phyloP scores from a whole-genome alignment of 1,140 invertebrate genomes.

The Micrasema longulum region DNA sequence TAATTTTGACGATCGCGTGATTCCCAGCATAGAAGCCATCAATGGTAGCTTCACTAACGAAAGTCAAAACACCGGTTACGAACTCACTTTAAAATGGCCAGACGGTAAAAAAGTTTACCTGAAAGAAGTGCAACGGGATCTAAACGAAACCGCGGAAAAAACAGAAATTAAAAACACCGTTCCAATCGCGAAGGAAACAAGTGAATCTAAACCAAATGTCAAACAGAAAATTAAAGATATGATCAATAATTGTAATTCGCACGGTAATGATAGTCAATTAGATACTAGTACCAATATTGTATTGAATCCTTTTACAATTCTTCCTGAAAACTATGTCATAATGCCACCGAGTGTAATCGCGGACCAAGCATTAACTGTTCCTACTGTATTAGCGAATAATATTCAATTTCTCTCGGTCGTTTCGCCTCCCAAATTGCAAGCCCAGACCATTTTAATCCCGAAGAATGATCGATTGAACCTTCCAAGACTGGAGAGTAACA shows the following conservation, averaged over 20 bases:
- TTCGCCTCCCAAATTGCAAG: background rate
- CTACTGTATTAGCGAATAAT: conserved; percentile 15
- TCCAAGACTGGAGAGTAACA: background rate
- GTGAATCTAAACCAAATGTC: conserved; percentile 19
- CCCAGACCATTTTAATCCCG: conserved; percentile 5
- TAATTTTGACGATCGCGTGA: background rate
- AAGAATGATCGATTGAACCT: background rate
- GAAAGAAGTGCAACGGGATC: conserved; percentile 50
- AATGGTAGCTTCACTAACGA: conserved; percentile 17
- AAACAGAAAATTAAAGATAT: conserved; percentile 48
- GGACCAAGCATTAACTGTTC: background rate
- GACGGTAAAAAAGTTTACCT: conserved; percentile 53
- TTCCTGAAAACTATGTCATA: conserved; percentile 42
- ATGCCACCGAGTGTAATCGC: conserved; percentile 21
- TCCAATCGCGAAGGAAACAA: background rate
- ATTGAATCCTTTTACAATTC: conserved; percentile 22
- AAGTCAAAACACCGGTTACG: conserved; percentile 42
- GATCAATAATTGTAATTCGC: conserved; percentile 32
- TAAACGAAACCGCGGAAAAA: conserved; percentile 15
- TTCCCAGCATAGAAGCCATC: conserved; percentile 18
- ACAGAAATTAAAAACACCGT: conserved; percentile 3
- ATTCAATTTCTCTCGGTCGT: conserved; percentile 27
- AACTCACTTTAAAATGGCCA: conserved; percentile 51
- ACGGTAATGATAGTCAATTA: conserved; percentile 14
- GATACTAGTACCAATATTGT: conserved; percentile 1